Conservation (phyloP, 2,113 vertebrate species). For the Nycticebus coucang region DNA sequence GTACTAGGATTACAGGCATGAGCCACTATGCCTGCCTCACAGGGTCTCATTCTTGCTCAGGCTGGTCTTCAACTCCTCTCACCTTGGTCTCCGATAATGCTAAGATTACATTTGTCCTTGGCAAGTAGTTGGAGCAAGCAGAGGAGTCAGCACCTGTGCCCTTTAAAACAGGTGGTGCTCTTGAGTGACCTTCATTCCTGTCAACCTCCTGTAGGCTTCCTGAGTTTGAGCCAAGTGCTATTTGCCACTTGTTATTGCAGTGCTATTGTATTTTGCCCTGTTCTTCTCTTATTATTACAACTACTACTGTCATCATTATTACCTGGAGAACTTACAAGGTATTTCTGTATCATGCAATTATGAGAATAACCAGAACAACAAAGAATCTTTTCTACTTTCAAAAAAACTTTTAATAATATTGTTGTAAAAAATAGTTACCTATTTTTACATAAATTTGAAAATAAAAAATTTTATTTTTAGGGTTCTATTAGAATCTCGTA, state of each 20-base stretch:
- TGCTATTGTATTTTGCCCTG: neutral
- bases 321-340: neutral
- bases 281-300: neutral
- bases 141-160: neutral
- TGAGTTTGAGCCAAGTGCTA: neutral
- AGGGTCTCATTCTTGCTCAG: too few relatives aligned
- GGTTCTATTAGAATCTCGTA: constrained; percentile 97
- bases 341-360: neutral
- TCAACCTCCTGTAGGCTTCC: neutral
- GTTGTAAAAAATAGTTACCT: constrained; percentile 30
- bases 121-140: neutral
- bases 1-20: too few relatives aligned
- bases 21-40: too few relatives aligned
- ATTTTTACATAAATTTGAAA: constrained; percentile 49
- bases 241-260: neutral
- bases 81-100: too few relatives aligned
- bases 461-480: constrained; percentile 84
- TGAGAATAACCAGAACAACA: neutral
- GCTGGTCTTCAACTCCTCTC: too few relatives aligned
- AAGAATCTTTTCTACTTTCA: constrained; percentile 33
- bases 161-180: neutral
- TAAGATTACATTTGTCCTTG: neutral
- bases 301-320: neutral
- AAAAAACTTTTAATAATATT: neutral
- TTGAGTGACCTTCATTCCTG: neutral